Evolutionary conservation across 2,113 vertebrate genomes (phyloP).

Genomic region (Dasyornis broadbenti): DNA sequence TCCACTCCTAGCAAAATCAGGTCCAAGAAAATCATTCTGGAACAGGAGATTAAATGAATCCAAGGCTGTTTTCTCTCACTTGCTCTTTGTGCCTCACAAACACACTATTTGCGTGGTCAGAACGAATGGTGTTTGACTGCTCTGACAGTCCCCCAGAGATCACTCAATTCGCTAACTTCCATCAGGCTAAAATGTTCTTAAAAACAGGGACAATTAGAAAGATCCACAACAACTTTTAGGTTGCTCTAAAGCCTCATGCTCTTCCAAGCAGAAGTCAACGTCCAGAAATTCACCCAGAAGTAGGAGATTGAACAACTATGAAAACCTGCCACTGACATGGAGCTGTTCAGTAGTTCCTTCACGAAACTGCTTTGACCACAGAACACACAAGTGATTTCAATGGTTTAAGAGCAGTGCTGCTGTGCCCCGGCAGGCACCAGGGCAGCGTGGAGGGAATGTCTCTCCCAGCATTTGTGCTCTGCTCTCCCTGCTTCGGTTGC

Average conservation of each 20-base stretch:
- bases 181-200: background rate
- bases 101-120: accelerated
- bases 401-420: accelerated
- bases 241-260: background rate
- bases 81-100: background rate
- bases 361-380: background rate
- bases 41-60: background rate
- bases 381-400: background rate
- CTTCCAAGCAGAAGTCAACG: background rate
- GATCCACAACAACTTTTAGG: background rate
- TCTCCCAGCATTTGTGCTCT: background rate
- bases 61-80: background rate
- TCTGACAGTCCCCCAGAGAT: background rate
- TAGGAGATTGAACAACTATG: background rate
- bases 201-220: background rate
- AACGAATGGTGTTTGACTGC: background rate
- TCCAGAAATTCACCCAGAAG: background rate
- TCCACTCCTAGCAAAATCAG: background rate
- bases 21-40: background rate
- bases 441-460: background rate
- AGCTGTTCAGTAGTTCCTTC: background rate
- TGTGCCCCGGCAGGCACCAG: background rate
- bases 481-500: background rate
- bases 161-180: background rate
- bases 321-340: background rate